phyloP scores from a whole-genome alignment of 2,113 vertebrate species.

The Felis chaus region DNA sequence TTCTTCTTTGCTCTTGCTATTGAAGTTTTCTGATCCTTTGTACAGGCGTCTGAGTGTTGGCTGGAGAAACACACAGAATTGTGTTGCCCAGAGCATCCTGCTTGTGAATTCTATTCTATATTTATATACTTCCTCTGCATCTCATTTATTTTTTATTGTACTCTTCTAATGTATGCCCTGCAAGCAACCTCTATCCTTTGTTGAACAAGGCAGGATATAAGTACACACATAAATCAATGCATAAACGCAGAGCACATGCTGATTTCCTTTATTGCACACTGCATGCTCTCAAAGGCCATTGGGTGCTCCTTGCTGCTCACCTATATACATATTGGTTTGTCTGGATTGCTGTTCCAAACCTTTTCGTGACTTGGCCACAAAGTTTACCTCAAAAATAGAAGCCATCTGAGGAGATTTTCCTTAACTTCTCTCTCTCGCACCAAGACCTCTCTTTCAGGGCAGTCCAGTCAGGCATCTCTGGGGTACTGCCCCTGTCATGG shows the following conservation, averaged over 20 bases:
- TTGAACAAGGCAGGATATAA: background rate
- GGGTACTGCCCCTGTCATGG: background rate
- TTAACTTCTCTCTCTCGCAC: background rate
- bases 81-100: background rate
- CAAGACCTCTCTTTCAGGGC: background rate
- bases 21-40: background rate
- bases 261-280: background rate
- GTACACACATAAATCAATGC: background rate
- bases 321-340: background rate
- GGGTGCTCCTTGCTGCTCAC: background rate
- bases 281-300: background rate
- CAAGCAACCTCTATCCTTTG: background rate
- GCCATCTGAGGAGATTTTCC: background rate
- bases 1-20: constrained; percentile 10
- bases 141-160: constrained; percentile 23
- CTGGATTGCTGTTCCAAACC: background rate
- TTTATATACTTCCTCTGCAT: constrained; percentile 22
- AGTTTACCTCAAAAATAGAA: background rate
- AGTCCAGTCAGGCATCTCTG: accelerated
- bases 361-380: background rate
- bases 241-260: background rate
- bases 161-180: background rate
- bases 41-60: background rate
- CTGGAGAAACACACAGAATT: background rate
- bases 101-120: background rate